These are phyloP conservation scores for Leptinotarsa undecemlineata DNA, from an alignment of 1,140 invertebrate genomes.

Conservation along the genomic window DNA sequence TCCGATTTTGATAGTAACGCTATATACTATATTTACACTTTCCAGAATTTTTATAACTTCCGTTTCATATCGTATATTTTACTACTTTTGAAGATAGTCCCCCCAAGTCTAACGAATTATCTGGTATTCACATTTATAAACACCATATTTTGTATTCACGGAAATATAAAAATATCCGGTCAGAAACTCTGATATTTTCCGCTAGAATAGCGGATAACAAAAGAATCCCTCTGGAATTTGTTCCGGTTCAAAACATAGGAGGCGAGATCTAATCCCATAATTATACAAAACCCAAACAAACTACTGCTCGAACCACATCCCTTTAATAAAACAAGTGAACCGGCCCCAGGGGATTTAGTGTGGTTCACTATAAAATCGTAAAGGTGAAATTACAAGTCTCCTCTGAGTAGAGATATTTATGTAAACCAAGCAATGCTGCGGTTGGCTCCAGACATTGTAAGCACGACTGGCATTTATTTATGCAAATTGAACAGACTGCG, in stretches of 20 bases:
- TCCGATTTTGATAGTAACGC: too few relatives aligned
- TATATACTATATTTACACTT: too few relatives aligned
- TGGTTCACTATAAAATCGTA: slow-evolving; percentile 49
- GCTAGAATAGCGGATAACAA: background rate
- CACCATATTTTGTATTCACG: too few relatives aligned
- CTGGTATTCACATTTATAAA: too few relatives aligned
- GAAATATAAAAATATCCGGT: background rate
- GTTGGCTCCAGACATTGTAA: slow-evolving; percentile 14
- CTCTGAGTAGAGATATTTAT: slow-evolving; percentile 49
- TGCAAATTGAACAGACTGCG: background rate
- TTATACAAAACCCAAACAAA: slow-evolving; percentile 20
- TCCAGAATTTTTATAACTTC: too few relatives aligned
- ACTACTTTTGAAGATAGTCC: too few relatives aligned
- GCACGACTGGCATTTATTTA: slow-evolving; percentile 20
- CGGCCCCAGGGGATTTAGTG: slow-evolving; percentile 42
- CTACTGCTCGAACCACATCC: slow-evolving; percentile 20
- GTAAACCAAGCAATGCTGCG: slow-evolving; percentile 40
- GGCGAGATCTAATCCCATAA: slow-evolving; percentile 12
- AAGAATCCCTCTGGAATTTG: background rate
- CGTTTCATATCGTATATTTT: too few relatives aligned
- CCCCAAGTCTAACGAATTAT: too few relatives aligned
- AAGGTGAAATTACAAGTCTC: slow-evolving; percentile 52
- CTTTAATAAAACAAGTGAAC: slow-evolving; percentile 30
- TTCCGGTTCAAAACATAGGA: background rate
- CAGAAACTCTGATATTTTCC: background rate